Evolutionary conservation across 2,113 vertebrate genomes (phyloP), one percentile per base, ranked within the genome.

Genomic region (Oophaga pumilio): DNA sequence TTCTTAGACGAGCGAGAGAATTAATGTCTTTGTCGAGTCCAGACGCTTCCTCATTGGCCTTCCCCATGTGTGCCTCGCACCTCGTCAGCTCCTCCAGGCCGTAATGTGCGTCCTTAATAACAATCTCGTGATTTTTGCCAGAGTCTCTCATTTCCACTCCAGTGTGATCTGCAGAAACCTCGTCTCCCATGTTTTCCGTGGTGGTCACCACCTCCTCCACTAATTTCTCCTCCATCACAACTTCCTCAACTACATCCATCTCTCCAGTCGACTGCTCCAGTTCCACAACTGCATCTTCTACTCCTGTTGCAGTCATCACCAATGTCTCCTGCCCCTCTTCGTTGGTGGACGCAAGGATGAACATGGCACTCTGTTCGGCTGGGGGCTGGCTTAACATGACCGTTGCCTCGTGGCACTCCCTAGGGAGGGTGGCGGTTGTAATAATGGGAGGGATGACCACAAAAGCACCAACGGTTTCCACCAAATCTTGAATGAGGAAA

Each of bases 401-500:
- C 15, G 66, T 82, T 3, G 78, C 86, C 6, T 88, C 87, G 4
- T 9, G 26, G 20, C 66, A 81, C 10, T 88, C 80, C 8, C 22
- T 60, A 28, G 69, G 33, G 13, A 74, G 62, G 22, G 64, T 33
- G 9, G 87, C 26, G 0, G 87, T 84, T 0, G 87, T 88, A 2
- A 82, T 82, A 22, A 88, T 88, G 15, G 87, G 87, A 28, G 80
- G 87, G 22, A 84, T 83, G 11, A 83, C 87, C 59, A 83, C n/a
- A 33, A 66, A 49, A 28, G 80, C 87, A 11, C 80, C 87, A 8
- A 52, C 52, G 4, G 87, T 43, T 52, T 88, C 87, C 17, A 88
- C 80, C 18, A 88, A 60, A 60, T 88, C 87, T 52, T 88, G 87
- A 20, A 88, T 88, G 14, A 53, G 56, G 73, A 88, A 88, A 64